phyloP scores from a whole-genome alignment of 2,888 invertebrate species.

The Morpho achilles region DNA sequence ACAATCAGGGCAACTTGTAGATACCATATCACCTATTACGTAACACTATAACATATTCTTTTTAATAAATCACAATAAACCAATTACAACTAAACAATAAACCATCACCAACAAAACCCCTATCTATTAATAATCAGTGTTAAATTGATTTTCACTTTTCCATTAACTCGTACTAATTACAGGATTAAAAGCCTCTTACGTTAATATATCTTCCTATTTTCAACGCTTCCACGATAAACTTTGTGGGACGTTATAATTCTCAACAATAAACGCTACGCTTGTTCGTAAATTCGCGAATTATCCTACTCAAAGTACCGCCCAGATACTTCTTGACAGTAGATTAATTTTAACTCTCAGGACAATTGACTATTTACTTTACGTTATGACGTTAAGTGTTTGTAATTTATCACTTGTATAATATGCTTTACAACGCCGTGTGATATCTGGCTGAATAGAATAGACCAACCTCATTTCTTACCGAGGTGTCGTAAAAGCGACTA shows the following conservation, averaged over 20 bases:
- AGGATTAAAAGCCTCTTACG: constrained; percentile 5
- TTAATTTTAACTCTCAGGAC: constrained; percentile 39
- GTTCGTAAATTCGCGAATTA: constrained; percentile 39
- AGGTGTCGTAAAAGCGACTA: too few relatives aligned
- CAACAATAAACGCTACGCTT: constrained; percentile 38
- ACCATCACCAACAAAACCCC: too few relatives aligned
- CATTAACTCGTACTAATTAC: too few relatives aligned
- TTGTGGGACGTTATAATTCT: constrained; percentile 37
- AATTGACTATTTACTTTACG: constrained; percentile 44
- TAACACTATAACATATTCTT: too few relatives aligned
- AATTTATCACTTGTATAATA: constrained; percentile 17
- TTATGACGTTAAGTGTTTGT: constrained; percentile 29
- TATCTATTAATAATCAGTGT: too few relatives aligned
- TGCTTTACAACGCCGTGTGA: not conserved
- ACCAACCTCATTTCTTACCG: too few relatives aligned
- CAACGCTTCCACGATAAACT: constrained; percentile 22
- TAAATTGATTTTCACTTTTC: not conserved
- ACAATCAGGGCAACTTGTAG: too few relatives aligned
- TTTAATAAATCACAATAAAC: too few relatives aligned
- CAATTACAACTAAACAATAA: too few relatives aligned
- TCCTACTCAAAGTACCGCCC: constrained; percentile 41
- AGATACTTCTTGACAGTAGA: constrained; percentile 44
- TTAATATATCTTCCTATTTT: constrained; percentile 20
- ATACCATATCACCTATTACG: too few relatives aligned
- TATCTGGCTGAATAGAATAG: too few relatives aligned